Percentiles rank a stretch among this genome's conserved stretches.
These are phyloP conservation scores for Scyliorhinus canicula DNA, from an alignment of 2,797 vertebrate species.

Conservation along the genomic window DNA sequence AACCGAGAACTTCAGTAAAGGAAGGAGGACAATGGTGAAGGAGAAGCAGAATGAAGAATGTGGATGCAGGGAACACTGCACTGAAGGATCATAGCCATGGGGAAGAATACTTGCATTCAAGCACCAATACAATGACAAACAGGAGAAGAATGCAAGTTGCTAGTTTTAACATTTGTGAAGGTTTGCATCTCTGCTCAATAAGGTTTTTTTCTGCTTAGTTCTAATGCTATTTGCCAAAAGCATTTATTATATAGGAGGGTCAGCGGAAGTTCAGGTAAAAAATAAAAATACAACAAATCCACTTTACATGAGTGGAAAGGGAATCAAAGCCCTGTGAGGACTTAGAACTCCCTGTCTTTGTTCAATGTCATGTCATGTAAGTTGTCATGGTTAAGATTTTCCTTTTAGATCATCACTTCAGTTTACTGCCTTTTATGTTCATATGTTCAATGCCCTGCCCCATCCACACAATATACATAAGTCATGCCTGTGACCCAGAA, in stretches of 20 bases:
- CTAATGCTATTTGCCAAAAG: background rate
- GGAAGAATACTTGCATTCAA: background rate
- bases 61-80: background rate
- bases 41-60: background rate
- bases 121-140: background rate
- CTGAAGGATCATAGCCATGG: background rate
- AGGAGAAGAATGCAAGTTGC: background rate
- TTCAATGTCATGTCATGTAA: background rate
- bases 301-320: background rate
- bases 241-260: background rate
- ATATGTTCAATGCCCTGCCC: background rate
- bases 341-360: background rate
- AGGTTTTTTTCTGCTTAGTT: background rate
- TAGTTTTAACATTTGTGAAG: background rate
- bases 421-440: background rate
- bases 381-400: background rate
- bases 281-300: background rate
- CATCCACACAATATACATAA: background rate
- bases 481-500: background rate
- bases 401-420: background rate
- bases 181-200: background rate
- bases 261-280: background rate
- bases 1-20: background rate
- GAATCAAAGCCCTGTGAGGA: background rate
- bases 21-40: background rate